phyloP scores from a whole-genome alignment of 2,113 vertebrate species.

The Solenodon paradoxus region DNA sequence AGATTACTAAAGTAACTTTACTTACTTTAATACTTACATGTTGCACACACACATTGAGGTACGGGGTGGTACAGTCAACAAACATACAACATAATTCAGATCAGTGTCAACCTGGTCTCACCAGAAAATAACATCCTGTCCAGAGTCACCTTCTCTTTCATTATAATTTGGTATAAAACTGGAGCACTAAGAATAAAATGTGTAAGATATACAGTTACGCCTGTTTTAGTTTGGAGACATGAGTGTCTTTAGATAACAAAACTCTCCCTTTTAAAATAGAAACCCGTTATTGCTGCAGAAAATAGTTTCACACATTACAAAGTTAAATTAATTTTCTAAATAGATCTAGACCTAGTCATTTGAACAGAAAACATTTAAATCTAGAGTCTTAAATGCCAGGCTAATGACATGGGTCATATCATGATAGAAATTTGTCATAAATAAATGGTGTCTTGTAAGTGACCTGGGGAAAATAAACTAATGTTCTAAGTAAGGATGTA shows the following conservation, averaged over 20 bases:
- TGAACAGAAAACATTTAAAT: slow-evolving; percentile 34
- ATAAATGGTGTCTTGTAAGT: slow-evolving; percentile 25
- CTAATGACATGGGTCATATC: slow-evolving; percentile 22
- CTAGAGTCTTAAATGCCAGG: not conserved
- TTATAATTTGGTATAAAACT: slow-evolving; percentile 30
- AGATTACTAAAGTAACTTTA: not conserved
- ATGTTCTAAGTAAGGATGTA: not conserved
- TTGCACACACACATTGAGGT: not conserved
- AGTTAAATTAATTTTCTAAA: slow-evolving; percentile 51
- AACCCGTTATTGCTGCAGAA: slow-evolving; percentile 25
- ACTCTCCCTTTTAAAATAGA: slow-evolving; percentile 14
- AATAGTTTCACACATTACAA: slow-evolving; percentile 22
- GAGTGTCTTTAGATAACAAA: slow-evolving; percentile 29
- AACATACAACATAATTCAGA: slow-evolving; percentile 35
- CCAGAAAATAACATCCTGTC: slow-evolving; percentile 21
- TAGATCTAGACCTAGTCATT: not conserved
- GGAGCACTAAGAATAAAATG: not conserved
- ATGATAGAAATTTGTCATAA: slow-evolving; percentile 34
- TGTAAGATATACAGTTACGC: not conserved
- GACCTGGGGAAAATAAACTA: slow-evolving; percentile 11
- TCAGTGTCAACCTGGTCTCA: slow-evolving; percentile 40
- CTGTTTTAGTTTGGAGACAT: slow-evolving; percentile 12
- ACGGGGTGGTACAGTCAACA: not conserved
- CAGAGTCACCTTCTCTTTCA: not conserved
- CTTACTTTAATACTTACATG: not conserved